Conservation (phyloP, 2,888 invertebrate species). For the Conchocele bisecta region DNA sequence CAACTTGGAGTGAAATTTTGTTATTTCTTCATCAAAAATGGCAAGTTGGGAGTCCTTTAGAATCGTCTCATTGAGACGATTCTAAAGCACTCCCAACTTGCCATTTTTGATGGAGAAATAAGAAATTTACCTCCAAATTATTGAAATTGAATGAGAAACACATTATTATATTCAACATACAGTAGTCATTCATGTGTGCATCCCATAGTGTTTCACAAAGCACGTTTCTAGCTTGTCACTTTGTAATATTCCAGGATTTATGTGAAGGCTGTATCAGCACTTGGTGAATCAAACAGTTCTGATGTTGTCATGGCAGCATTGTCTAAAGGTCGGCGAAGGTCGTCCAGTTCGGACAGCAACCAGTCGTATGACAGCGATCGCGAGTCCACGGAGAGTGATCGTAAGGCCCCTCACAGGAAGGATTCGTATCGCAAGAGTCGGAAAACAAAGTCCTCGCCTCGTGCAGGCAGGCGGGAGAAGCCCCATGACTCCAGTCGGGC, state of each 20-base stretch:
- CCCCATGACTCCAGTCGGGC: slow-evolving; percentile 48
- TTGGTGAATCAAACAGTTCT: slow-evolving; percentile 79
- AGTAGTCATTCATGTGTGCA: no score
- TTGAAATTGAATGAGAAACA: no score
- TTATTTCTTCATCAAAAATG: no score
- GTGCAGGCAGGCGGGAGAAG: slow-evolving; percentile 43
- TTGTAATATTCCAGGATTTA: slow-evolving; percentile 74
- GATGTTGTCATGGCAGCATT: slow-evolving; percentile 75
- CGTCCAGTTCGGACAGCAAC: slow-evolving; percentile 67
- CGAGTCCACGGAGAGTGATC: slow-evolving; percentile 68
- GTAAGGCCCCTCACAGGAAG: slow-evolving; percentile 57
- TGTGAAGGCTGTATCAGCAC: slow-evolving; percentile 76
- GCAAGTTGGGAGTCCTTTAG: no score
- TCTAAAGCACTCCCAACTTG: no score
- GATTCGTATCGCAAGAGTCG: slow-evolving; percentile 45
- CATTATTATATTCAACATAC: no score
- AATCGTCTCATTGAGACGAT: no score
- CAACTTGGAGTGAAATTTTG: no score
- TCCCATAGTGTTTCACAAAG: no score
- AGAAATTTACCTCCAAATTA: no score
- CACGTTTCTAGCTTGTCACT: no score
- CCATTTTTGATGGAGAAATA: no score
- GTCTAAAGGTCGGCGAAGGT: slow-evolving; percentile 55
- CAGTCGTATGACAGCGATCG: slow-evolving; percentile 70
- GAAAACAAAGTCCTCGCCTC: slow-evolving; percentile 47